These are phyloP conservation scores for Lymantria monacha DNA, from an alignment of 2,888 invertebrate species.

Conservation along the genomic window DNA sequence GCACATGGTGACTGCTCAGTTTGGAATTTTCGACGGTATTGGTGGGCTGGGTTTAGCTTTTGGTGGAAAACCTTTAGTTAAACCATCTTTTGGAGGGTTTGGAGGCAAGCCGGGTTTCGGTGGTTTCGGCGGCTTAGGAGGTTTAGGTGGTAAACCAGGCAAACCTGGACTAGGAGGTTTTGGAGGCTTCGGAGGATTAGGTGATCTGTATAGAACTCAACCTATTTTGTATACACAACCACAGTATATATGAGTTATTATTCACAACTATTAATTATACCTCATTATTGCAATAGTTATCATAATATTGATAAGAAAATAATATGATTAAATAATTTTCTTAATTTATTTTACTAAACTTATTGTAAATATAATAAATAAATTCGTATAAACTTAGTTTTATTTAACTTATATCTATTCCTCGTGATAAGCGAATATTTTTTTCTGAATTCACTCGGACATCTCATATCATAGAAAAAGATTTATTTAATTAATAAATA, in stretches of 20 bases:
- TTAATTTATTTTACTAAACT: neutral
- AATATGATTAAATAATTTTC: neutral
- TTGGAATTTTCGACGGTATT: constrained; percentile 21
- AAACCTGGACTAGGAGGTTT: constrained; percentile 10
- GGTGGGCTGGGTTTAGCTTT: constrained; percentile 2
- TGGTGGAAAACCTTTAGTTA: constrained; percentile 3
- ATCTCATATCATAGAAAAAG: too few relatives aligned
- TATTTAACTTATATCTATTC: neutral
- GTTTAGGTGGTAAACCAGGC: constrained; percentile 15
- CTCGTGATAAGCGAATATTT: too few relatives aligned
- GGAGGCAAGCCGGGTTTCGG: constrained; percentile 10
- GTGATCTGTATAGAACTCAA: neutral
- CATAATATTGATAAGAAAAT: too few relatives aligned
- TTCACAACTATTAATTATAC: neutral
- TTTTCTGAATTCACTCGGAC: too few relatives aligned
- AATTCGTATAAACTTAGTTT: neutral
- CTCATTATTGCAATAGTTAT: neutral
- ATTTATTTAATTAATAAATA: too few relatives aligned
- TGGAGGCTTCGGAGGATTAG: constrained; percentile 7
- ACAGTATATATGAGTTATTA: neutral
- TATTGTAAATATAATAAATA: neutral
- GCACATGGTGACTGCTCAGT: constrained; percentile 9
- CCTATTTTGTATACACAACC: neutral
- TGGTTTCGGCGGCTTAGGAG: constrained; percentile 2
- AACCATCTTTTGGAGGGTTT: too few relatives aligned